Evolutionary conservation across 2,113 vertebrate species (phyloP).

Genomic region (Protobothrops mucrosquamatus): DNA sequence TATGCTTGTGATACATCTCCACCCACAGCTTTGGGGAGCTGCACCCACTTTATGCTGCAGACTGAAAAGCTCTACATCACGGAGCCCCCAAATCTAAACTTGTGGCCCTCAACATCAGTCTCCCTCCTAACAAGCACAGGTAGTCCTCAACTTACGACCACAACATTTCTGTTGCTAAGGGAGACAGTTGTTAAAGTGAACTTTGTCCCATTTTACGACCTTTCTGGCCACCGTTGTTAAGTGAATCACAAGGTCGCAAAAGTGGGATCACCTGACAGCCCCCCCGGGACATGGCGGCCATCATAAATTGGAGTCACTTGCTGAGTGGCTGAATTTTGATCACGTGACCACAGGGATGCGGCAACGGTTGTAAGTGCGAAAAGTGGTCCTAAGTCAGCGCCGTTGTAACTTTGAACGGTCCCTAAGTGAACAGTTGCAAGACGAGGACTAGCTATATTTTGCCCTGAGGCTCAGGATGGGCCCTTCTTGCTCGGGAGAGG

Average conservation of each 20-base stretch:
- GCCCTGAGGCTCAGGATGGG: background rate
- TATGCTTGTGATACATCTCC: too few species aligned
- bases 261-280: background rate
- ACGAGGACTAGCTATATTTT: background rate
- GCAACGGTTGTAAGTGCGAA: background rate
- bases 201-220: background rate
- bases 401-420: background rate
- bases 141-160: too few species aligned
- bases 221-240: background rate
- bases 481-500: too few species aligned
- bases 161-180: too few species aligned
- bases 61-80: too few species aligned
- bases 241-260: background rate
- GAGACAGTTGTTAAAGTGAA: too few species aligned
- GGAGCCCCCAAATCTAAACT: too few species aligned
- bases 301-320: background rate
- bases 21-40: too few species aligned
- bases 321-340: background rate
- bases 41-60: too few species aligned
- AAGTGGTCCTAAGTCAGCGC: background rate
- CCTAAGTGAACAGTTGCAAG: background rate
- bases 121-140: too few species aligned
- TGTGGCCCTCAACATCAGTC: too few species aligned
- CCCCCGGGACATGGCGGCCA: too few species aligned
- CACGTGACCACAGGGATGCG: background rate